phyloP scores from a whole-genome alignment of 2,113 vertebrate species.

The Callopanchax toddi region DNA sequence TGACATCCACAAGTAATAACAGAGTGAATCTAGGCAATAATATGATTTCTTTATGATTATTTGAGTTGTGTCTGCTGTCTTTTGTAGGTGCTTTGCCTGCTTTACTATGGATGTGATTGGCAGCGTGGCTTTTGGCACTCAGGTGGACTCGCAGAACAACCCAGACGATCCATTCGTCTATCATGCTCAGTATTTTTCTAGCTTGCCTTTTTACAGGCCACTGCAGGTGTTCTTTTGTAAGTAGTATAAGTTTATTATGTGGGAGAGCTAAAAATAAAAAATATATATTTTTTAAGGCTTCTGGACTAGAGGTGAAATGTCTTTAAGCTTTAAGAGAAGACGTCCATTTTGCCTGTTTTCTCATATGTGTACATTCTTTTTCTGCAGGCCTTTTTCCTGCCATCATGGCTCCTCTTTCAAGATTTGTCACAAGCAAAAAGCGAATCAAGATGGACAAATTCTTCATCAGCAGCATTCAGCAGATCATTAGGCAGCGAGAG shows the following conservation, averaged over 20 bases:
- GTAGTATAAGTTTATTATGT: conserved; percentile 52
- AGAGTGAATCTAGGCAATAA: neutral
- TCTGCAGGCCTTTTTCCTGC: conserved; percentile 88
- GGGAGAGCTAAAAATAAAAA: no score
- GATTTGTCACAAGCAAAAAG: conserved; percentile 82
- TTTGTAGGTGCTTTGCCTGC: conserved; percentile 85
- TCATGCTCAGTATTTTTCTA: conserved; percentile 86
- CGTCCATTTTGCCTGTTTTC: no score
- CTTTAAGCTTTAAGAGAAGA: no score
- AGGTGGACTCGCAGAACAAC: conserved; percentile 87
- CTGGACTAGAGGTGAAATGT: no score
- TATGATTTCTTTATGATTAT: neutral
- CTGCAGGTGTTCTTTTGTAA: conserved; percentile 84
- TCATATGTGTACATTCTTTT: no score
- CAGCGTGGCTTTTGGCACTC: conserved; percentile 88
- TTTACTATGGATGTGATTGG: conserved; percentile 92
- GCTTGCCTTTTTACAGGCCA: conserved; percentile 82
- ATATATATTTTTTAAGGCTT: no score
- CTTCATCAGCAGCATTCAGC: conserved; percentile 86
- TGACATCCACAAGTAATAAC: conserved; percentile 88
- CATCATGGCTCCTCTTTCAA: conserved; percentile 82
- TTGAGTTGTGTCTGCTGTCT: neutral
- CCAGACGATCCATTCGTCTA: conserved; percentile 86
- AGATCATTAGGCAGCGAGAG: conserved; percentile 85
- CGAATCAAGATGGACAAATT: conserved; percentile 85